Evolutionary conservation across 2,113 vertebrate species (phyloP), one percentile per base, ranked within the genome.

Genomic region (Procavia capensis): DNA sequence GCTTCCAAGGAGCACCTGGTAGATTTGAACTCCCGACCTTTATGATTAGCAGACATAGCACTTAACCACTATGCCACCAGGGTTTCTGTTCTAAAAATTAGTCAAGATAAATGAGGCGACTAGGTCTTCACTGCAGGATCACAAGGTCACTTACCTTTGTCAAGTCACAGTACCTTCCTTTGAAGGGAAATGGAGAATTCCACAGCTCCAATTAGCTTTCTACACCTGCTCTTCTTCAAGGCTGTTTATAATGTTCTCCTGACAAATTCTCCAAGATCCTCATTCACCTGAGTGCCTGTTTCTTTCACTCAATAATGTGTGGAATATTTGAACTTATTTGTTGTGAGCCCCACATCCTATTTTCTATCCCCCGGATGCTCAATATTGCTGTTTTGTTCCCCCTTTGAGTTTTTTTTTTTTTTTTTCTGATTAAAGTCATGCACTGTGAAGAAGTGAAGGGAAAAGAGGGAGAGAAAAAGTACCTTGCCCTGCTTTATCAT

Each of bases 31-130:
- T n/a, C n/a, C n/a, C n/a, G n/a, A n/a, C n/a, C n/a, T n/a, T n/a
- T n/a, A n/a, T n/a, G n/a, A n/a, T n/a, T n/a, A n/a, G n/a, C n/a
- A n/a, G n/a, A n/a, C n/a, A n/a, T n/a, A n/a, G n/a, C n/a, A n/a
- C n/a, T n/a, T n/a, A n/a, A n/a, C n/a, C n/a, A n/a, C n/a, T n/a
- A n/a, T n/a, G n/a, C n/a, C n/a, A n/a, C n/a, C n/a, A n/a, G n/a
- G n/a, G n/a, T n/a, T n/a, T n/a, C n/a, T n/a, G 25, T 82, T 85
- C 25, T 25, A 20, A 92, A 81, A 57, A 64, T 1, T 7, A 94
- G 31, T 50, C 31, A 64, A 80, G 63, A 95, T 11, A 94, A 97
- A 93, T 72, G 9, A 74, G 22, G 88, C 83, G 31, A 68, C 16
- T 27, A 61, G 47, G 10, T 57, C 45, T 92, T 86, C 54, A 70